Percentiles rank a stretch among this genome's conserved stretches.
phyloP scores from a whole-genome alignment of 1,140 invertebrate genomes.

The Drosophila parabipectinata region DNA sequence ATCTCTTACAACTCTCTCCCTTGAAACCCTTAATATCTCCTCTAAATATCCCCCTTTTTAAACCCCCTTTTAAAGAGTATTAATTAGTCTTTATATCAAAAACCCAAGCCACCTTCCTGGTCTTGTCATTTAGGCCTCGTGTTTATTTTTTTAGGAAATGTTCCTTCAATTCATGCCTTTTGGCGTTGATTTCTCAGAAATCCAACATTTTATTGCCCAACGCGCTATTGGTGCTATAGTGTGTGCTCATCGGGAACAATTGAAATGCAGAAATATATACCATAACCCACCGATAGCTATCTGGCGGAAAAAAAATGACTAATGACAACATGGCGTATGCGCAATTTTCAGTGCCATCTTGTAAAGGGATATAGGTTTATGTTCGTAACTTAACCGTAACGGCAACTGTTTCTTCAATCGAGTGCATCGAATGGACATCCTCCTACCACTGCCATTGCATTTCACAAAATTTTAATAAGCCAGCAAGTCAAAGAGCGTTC shows the following conservation, averaged over 20 bases:
- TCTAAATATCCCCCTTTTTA: too few relatives aligned
- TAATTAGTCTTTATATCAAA: neutral
- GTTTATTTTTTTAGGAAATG: slow-evolving; percentile 29
- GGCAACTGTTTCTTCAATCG: neutral
- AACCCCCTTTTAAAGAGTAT: neutral
- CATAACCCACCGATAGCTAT: slow-evolving; percentile 21
- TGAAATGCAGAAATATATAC: slow-evolving; percentile 39
- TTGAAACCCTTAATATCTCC: too few relatives aligned
- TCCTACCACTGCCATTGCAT: neutral
- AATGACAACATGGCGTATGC: slow-evolving; percentile 41
- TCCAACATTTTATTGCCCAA: slow-evolving; percentile 21
- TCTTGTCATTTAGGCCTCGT: neutral
- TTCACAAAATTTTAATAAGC: slow-evolving; percentile 8
- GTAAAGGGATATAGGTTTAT: neutral
- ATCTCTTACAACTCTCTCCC: too few relatives aligned
- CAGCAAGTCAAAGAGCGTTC: slow-evolving; percentile 15
- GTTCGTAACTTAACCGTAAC: slow-evolving; percentile 20
- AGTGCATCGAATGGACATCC: neutral
- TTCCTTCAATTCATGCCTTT: neutral
- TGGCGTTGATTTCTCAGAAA: slow-evolving; percentile 23
- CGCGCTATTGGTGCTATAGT: too few relatives aligned
- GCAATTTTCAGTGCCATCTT: slow-evolving; percentile 31
- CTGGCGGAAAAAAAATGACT: slow-evolving; percentile 10
- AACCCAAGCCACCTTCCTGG: neutral
- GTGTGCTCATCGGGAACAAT: slow-evolving; percentile 38